Evolutionary conservation across 2,113 vertebrate genomes (phyloP).

Genomic region (Perca flavescens): DNA sequence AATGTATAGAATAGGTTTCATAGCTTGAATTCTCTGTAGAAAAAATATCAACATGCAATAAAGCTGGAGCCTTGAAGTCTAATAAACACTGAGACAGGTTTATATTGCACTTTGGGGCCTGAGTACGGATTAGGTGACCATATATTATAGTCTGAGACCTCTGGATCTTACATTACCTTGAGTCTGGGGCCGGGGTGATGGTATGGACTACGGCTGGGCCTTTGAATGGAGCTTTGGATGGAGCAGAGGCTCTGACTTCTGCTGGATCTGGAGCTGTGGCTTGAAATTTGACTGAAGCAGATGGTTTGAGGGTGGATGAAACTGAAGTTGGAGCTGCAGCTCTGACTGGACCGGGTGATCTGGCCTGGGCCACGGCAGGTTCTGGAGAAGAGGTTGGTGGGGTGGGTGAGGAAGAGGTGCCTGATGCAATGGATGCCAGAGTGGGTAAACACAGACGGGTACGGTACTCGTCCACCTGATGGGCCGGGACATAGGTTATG

Average conservation of each 20-base stretch:
- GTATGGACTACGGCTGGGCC: constrained; percentile 21
- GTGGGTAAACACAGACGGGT: constrained; percentile 64
- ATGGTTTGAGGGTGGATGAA: constrained; percentile 35
- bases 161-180: constrained; percentile 68
- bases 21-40: constrained; percentile 34
- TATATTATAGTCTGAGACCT: constrained; percentile 52
- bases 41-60: constrained; percentile 60
- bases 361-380: neutral
- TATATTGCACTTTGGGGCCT: constrained; percentile 45
- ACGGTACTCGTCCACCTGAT: constrained; percentile 75
- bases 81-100: constrained; percentile 61
- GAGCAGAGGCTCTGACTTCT: constrained; percentile 24
- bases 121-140: constrained; percentile 46
- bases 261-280: constrained; percentile 27
- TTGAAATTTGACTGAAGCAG: constrained; percentile 44
- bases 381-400: constrained; percentile 55
- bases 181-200: constrained; percentile 59
- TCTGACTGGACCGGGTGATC: constrained; percentile 35
- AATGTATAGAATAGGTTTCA: constrained; percentile 31
- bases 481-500: constrained; percentile 73
- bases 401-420: constrained; percentile 58
- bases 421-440: constrained; percentile 65
- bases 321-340: neutral
- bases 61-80: constrained; percentile 48
- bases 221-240: constrained; percentile 38